phyloP scores from a whole-genome alignment of 2,113 vertebrate genomes.

The Romanogobio albipinnatus region DNA sequence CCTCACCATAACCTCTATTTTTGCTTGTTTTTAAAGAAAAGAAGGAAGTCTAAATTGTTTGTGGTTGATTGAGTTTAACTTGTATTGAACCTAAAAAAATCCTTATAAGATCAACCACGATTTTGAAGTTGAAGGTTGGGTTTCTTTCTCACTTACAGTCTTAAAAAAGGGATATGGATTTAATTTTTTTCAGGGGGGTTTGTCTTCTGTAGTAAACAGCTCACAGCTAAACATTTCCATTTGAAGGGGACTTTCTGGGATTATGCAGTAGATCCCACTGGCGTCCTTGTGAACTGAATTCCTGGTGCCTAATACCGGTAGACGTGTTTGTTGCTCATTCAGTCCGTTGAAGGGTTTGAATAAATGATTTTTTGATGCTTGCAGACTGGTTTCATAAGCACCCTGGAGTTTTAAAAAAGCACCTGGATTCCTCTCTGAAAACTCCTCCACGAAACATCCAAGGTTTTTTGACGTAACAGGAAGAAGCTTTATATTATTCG shows the following conservation, averaged over 20 bases:
- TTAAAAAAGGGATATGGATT: conserved; percentile 8
- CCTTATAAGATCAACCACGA: not conserved
- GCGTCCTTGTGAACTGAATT: conserved; percentile 45
- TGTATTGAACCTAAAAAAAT: not conserved
- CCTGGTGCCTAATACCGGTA: conserved; percentile 51
- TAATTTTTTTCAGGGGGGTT: conserved; percentile 7
- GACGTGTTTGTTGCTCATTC: conserved; percentile 45
- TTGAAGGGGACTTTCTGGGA: conserved; percentile 27
- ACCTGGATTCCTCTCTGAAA: not conserved
- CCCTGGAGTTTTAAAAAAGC: conserved; percentile 15
- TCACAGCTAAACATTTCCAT: conserved; percentile 57
- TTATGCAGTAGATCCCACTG: conserved; percentile 33
- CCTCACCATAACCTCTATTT: not conserved
- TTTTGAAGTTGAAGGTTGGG: not conserved
- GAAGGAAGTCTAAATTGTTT: not conserved
- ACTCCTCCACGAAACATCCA: conserved; percentile 7
- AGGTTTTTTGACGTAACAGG: conserved; percentile 38
- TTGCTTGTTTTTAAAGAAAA: not conserved
- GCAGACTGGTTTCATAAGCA: conserved; percentile 50
- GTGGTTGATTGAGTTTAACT: not conserved
- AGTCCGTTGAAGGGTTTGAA: conserved; percentile 50
- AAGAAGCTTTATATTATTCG: conserved; percentile 29
- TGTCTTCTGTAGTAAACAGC: conserved; percentile 35
- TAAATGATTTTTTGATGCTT: conserved; percentile 57
- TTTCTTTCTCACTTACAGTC: conserved; percentile 24